phyloP scores from a whole-genome alignment of 2,113 vertebrate genomes.

The Phasianus colchicus region DNA sequence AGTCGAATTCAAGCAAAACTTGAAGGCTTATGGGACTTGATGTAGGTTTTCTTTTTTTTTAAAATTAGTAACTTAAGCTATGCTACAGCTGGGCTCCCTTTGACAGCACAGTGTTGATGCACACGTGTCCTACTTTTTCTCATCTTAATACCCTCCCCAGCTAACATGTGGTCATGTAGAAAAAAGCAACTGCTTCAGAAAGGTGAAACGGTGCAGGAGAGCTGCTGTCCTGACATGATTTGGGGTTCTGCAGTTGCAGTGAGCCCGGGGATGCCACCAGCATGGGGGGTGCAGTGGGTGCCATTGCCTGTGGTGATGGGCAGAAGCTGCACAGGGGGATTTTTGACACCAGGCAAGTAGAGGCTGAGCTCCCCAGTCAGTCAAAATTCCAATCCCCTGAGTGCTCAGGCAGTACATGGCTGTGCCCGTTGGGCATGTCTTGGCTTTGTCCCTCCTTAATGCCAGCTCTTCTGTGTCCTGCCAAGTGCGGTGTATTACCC shows the following conservation, averaged over 20 bases:
- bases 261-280: no score
- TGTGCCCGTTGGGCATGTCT: not conserved
- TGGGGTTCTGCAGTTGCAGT: not conserved
- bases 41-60: not conserved
- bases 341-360: no score
- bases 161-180: not conserved
- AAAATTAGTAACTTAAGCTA: not conserved
- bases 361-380: not conserved
- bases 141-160: no score
- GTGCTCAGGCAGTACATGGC: no score
- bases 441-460: not conserved
- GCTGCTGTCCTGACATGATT: not conserved
- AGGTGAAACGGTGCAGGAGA: not conserved
- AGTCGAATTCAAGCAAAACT: not conserved
- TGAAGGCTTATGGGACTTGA: not conserved
- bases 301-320: not conserved
- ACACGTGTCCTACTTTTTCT: not conserved
- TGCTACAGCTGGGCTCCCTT: not conserved
- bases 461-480: no score
- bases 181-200: not conserved
- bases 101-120: not conserved
- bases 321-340: not conserved
- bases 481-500: not conserved
- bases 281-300: no score
- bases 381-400: not conserved